Base-by-base conservation (phyloP, 2,888 invertebrate genomes). In the Cephus spinipes region DNA sequence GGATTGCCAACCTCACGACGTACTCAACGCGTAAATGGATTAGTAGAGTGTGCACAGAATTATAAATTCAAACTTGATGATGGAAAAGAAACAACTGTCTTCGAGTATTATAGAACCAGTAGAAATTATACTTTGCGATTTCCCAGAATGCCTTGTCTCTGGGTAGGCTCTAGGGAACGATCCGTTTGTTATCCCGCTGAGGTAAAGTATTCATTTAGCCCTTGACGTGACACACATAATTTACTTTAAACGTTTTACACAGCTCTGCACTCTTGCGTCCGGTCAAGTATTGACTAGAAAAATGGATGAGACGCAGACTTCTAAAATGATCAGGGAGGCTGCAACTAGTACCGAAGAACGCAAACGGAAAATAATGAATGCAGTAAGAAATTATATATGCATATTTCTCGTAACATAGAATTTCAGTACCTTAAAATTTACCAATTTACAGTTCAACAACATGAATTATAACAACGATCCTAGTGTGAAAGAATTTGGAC, bases 261-360 rank as follows among this genome's bases (percentile, higher is more conserved):
- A 55, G 55, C 81, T 90, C 4, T 89, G 90, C 71, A 81, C 93
- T 12, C 94, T 99, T 32, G 93, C 95, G 0, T 93, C 94, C 69
- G 97, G 97, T 0, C 98, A 99, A 90, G 93, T 95, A 92, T 91
- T 85, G 0, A 94, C 95, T 77, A 95, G 95, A 86, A 98, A 98
- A 91, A 93, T 99, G 88, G 96, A 95, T 11, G 96, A 97, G 40
- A 92, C 90, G 40, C 98, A 99, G 91, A 96, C 98, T 0, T 93
- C 96, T 0, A 94, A 93, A 0, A 98, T 99, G 97, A 98, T 99
- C 76, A 94, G 92, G 89, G 93, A 94, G 69, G 97, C 99, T 0
- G 98, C 99, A 0, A 95, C 97, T 0, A 93, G 95, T 0, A 97
- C 99, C 0, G 92, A 94, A 12, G 94, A 92, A 15, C 94, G 99